Evolutionary conservation across 2,888 invertebrate species (phyloP), one percentile per base, ranked within the genome.

Genomic region (Tetrapedia diversipes): DNA sequence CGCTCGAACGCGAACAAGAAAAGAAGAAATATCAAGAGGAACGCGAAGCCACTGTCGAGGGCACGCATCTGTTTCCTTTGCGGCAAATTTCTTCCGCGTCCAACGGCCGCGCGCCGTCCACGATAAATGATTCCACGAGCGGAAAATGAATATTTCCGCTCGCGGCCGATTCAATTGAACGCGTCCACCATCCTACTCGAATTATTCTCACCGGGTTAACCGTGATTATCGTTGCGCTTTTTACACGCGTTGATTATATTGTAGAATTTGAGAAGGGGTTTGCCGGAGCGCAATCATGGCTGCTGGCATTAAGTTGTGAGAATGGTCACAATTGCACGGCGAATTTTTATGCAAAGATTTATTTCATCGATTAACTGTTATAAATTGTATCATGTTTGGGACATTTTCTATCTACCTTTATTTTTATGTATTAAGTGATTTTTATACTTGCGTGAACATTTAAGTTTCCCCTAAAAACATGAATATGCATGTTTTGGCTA

Each of bases 81-180:
- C 69, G 60, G 77, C 74, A 77, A 72, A 83, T 83, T 80, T 80
- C 83, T 80, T 83, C 78, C 72, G 77, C 67, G 78, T 80, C 64
- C 53, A 59, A 53, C 69, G 63, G 68, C 47, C 61, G 56, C 60
- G 27, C 59, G 34, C 56, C 22, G n/a, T 8, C 43, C 39, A 45
- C 65, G 68, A 79, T 69, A 68, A 77, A 78, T 77, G 79, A 77
- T 72, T 79, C 61, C 68, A 56, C 60, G 56, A 72, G 22, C 22
- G 59, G 61, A 65, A 56, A 77, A 69, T 60, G 69, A 73, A 79
- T 69, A 73, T 69, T 77, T 77, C 72, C 77, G 72, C 41, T 53
- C 57, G 22, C 53, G 27, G 54, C 29, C 29, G 65, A 65, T 72
- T 68, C 60, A 37, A 72, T 72, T 65, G 60, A 59, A 61, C 54